phyloP scores from a whole-genome alignment of 2,888 invertebrate species.

The Polietes domitor region DNA sequence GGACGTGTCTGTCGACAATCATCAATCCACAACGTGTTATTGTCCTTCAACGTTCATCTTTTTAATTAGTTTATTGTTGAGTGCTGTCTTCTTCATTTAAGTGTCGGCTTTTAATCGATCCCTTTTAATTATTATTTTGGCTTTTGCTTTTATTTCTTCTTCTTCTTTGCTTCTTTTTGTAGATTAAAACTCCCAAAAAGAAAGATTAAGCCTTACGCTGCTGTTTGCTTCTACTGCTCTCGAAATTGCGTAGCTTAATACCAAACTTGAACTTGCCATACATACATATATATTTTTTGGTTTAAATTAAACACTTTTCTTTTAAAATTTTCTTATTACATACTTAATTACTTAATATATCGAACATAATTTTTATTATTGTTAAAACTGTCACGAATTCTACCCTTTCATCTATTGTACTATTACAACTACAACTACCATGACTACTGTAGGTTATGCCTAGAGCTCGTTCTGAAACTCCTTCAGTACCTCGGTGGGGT shows the following conservation, averaged over 20 bases:
- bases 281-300: conserved; percentile 26
- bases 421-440: background rate
- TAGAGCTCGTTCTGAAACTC: conserved; percentile 88
- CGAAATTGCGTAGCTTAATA: conserved; percentile 30
- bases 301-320: conserved; percentile 38
- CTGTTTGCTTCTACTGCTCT: conserved; percentile 43
- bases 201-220: conserved; percentile 74
- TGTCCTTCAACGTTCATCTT: conserved; percentile 1
- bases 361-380: conserved; percentile 36
- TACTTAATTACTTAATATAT: conserved; percentile 21
- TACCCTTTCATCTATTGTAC: conserved; percentile 40
- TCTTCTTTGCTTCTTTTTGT: conserved; percentile 71
- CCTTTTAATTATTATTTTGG: background rate
- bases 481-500: conserved; percentile 85
- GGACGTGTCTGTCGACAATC: background rate
- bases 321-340: conserved; percentile 44
- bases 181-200: conserved; percentile 81
- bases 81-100: conserved; percentile 22
- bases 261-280: conserved; percentile 52
- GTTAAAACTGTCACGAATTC: conserved; percentile 40
- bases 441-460: conserved; percentile 83
- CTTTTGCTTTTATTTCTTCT: conserved; percentile 48
- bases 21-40: no score
- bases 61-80: conserved; percentile 23
- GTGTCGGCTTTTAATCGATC: background rate